These are phyloP conservation scores for Pogonomyrmex californicus DNA, from an alignment of 1,140 invertebrate genomes.

Conservation along the genomic window DNA sequence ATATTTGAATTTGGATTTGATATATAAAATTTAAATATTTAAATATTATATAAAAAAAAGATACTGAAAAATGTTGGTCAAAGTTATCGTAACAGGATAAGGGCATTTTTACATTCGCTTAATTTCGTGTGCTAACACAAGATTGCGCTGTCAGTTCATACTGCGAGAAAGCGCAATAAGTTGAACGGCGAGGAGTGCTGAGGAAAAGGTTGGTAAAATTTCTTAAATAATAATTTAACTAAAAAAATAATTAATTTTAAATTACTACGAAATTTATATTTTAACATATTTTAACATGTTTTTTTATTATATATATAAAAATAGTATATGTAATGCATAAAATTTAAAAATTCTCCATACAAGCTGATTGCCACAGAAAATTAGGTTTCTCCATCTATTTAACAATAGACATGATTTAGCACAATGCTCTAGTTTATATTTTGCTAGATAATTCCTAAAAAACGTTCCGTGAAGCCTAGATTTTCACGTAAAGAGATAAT, in stretches of 20 bases:
- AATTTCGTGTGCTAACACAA: background rate
- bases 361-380: background rate
- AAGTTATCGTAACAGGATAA: conserved; percentile 25
- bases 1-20: too few relatives aligned
- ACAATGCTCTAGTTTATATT: background rate
- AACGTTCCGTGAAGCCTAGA: background rate
- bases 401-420: background rate
- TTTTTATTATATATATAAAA: background rate
- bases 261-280: background rate
- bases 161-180: too few relatives aligned
- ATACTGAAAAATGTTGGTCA: background rate
- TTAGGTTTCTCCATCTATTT: background rate
- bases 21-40: background rate
- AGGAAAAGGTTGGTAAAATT: background rate
- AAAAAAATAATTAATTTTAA: conserved; percentile 2
- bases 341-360: too few relatives aligned
- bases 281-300: background rate
- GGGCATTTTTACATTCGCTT: background rate
- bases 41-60: background rate
- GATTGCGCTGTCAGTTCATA: conserved; percentile 24
- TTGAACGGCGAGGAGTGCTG: background rate
- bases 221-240: conserved; percentile 11
- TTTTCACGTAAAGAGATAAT: background rate
- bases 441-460: background rate
- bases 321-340: too few relatives aligned